Evolutionary conservation across 2,113 vertebrate species (phyloP), one percentile per base, ranked within the genome.

Genomic region (Trochalopteron elliotii): DNA sequence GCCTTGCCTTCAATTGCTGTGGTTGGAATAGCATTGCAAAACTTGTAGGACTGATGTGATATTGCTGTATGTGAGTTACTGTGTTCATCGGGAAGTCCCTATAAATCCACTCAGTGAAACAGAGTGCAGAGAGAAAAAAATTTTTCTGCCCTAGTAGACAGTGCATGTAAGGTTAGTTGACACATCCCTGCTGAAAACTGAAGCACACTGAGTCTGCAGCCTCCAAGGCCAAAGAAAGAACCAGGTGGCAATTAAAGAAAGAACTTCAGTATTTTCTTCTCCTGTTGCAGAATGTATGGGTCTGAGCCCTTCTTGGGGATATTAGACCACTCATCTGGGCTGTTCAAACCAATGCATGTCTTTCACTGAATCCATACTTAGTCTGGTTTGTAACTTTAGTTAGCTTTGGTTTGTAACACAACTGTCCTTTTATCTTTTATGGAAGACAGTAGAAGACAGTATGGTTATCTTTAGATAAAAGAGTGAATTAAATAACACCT

Each of bases 1-100:
- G 33, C 27, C 33, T 81, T 77, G 76, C 49, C 42, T 92, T 77
- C 69, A 80, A 9, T 11, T 84, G 31, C 35, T 85, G 49, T 42
- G 11, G 47, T 42, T 39, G 74, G 27, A 91, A 52, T n/a, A 89
- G 60, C 86, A 75, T 61, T 45, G 56, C 11, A 88, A 95, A 86
- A 87, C 49, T 63, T 77, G 14, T 39, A 90, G 31, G 49, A 67
- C 35, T 35, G 28, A 40, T 68, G 18, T 45, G 27, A 77, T 39
- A 72, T 9, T 95, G 35, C 76, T 63, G 27, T 21, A 33, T 28
- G 6, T 75, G 42, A 84, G 42, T 78, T 60, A 37, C 3, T 76
- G 18, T 80, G 28, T 76, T 64, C 8, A 61, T 81, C 42, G 71
- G 45, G 11, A 9, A 28, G 35, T 55, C 70, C 42, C 68, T 55